Percentiles rank a stretch among this genome's conserved stretches.
Evolutionary conservation across 2,888 invertebrate species (phyloP).

Genomic region (Amiota communis): DNA sequence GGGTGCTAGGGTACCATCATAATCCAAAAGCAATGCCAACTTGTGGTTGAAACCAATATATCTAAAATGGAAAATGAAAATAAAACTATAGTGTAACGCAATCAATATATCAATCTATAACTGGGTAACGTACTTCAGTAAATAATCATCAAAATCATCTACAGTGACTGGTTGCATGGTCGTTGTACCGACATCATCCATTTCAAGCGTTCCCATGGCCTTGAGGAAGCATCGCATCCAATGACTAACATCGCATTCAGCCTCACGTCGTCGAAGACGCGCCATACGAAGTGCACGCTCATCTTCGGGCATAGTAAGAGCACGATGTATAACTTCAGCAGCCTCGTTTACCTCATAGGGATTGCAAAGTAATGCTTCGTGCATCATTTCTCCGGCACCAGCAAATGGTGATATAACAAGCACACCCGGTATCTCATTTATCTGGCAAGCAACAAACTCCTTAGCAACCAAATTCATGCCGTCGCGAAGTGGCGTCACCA

Average conservation of each 20-base stretch:
- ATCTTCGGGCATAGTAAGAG: slow-evolving; percentile 92
- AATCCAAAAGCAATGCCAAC: slow-evolving; percentile 87
- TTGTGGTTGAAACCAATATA: slow-evolving; percentile 91
- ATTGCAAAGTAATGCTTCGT: slow-evolving; percentile 91
- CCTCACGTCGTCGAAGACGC: slow-evolving; percentile 85
- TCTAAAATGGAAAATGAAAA: slow-evolving; percentile 72
- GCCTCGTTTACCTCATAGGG: slow-evolving; percentile 91
- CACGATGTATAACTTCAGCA: slow-evolving; percentile 89
- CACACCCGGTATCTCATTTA: slow-evolving; percentile 88
- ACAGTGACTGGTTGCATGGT: slow-evolving; percentile 92
- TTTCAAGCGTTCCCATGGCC: slow-evolving; percentile 88
- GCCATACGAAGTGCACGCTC: slow-evolving; percentile 90
- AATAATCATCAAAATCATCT: slow-evolving; percentile 91
- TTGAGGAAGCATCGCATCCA: slow-evolving; percentile 92
- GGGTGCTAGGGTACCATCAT: slow-evolving; percentile 91
- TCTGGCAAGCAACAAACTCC: slow-evolving; percentile 94
- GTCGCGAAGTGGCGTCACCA: slow-evolving; percentile 90
- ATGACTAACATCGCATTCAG: slow-evolving; percentile 87
- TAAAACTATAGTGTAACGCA: slow-evolving; percentile 24
- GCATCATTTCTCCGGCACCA: slow-evolving; percentile 95
- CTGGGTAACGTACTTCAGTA: slow-evolving; percentile 79
- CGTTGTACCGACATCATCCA: slow-evolving; percentile 87
- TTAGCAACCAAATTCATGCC: slow-evolving; percentile 95
- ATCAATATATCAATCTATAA: no score
- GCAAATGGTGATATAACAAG: slow-evolving; percentile 92